phyloP scores from a whole-genome alignment of 2,888 invertebrate genomes.

The Chrysina gloriosa region DNA sequence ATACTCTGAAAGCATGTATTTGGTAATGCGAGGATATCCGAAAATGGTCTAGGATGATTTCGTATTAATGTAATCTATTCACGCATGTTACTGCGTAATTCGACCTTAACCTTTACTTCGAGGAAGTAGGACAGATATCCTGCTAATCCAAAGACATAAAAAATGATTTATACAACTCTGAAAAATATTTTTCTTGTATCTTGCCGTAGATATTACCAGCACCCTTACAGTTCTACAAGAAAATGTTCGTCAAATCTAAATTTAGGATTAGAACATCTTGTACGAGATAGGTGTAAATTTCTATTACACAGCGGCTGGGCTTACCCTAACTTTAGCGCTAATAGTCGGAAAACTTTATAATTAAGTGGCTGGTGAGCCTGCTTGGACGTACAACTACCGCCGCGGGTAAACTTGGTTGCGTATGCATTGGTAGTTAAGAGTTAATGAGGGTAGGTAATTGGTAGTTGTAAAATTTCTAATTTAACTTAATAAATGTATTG shows the following conservation, averaged over 20 bases:
- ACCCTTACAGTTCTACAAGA: no score
- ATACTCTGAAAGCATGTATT: not conserved
- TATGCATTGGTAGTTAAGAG: not conserved
- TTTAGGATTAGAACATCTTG: no score
- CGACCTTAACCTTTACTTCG: conserved; percentile 15
- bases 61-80: conserved; percentile 2
- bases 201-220: no score
- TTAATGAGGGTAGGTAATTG: not conserved
- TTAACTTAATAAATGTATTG: not conserved
- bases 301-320: not conserved
- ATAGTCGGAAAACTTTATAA: conserved; percentile 18
- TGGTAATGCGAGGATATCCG: not conserved
- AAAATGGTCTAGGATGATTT: not conserved
- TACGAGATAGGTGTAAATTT: not conserved
- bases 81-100: not conserved
- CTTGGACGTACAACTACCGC: not conserved
- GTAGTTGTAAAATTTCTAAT: not conserved
- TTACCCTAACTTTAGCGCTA: not conserved
- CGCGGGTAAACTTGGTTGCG: not conserved
- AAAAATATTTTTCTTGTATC: no score
- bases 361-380: not conserved
- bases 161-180: not conserved
- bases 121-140: not conserved
- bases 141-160: not conserved
- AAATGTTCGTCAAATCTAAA: no score